phyloP scores from a whole-genome alignment of 2,113 vertebrate genomes.

The Bubo bubo region DNA sequence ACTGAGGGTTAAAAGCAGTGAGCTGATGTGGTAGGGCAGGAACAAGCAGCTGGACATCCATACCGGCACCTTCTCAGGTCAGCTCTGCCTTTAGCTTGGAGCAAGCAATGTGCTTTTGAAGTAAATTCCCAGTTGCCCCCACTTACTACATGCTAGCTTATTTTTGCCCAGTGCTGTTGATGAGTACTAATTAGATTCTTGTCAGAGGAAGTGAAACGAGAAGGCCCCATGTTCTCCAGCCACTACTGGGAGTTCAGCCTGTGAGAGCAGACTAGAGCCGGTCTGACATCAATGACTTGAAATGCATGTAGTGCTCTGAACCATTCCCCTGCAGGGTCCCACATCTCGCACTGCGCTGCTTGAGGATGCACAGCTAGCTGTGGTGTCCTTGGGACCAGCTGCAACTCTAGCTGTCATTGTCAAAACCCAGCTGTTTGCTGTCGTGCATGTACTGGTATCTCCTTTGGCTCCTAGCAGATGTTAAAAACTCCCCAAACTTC shows the following conservation, averaged over 20 bases:
- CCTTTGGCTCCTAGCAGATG: neutral
- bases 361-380: neutral
- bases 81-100: neutral
- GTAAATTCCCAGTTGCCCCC: neutral
- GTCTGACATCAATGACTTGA: neutral
- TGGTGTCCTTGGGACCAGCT: neutral
- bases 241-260: neutral
- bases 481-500: neutral
- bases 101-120: accelerated
- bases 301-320: neutral
- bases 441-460: neutral
- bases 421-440: neutral
- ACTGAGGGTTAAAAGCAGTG: neutral
- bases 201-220: neutral
- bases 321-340: accelerated
- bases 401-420: neutral
- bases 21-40: neutral
- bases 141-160: neutral
- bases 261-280: neutral
- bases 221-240: neutral
- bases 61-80: neutral
- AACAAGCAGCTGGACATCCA: neutral
- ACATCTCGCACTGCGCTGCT: accelerated
- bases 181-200: neutral
- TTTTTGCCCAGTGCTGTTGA: neutral